Base-by-base conservation (phyloP, 2,888 invertebrate genomes). In the Callimorpha dominula region DNA sequence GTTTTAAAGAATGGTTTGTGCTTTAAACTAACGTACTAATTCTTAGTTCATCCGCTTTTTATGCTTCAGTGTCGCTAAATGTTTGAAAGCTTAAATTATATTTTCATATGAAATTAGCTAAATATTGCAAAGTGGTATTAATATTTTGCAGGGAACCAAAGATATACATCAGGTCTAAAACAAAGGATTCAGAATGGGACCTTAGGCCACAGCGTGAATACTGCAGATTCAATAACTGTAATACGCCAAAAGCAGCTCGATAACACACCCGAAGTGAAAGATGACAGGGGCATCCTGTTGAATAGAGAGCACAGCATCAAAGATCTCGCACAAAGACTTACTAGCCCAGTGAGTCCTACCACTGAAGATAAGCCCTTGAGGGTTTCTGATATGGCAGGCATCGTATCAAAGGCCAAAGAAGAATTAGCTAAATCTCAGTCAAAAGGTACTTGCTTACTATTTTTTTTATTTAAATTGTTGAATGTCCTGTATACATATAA, bases 401-500 rank as follows among this genome's bases (percentile, higher is more conserved):
- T 99, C 82, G 98, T 99, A 81, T 98, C 98, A 70, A 98, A 99
- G 95, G 99, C 99, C 88, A 99, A 99, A 96, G 98, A 98, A 92
- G 99, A 98, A 84, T 95, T 99, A 86, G 98, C 98, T 31, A 98
- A 98, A 92, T 98, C 98, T 74, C 98, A 98, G 90, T 98, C 98
- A 78, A 98, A 98, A 93, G 97, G 96, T 90, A 96, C n/a, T 50
- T 57, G 4, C 4, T 49, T n/a, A 31, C 31, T 31, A 31, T 31
- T 31, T 46, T 46, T 46, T 46, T 46, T 46, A 46, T 46, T 46
- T 46, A 46, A 46, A 46, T 9, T 8, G 0, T 46, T 6, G 43
- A 8, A 8, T 46, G 43, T 9, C 6, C 9, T 46, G 43, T 1
- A 4, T 6, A 8, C 43, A 46, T 46, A 31, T 31, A 31, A 31